A percentile compares a stretch with the other conserved stretches of the same genome.
These are phyloP conservation scores for Meteorus sp. DNA, from an alignment of 1,140 invertebrate species.

Conservation along the genomic window DNA sequence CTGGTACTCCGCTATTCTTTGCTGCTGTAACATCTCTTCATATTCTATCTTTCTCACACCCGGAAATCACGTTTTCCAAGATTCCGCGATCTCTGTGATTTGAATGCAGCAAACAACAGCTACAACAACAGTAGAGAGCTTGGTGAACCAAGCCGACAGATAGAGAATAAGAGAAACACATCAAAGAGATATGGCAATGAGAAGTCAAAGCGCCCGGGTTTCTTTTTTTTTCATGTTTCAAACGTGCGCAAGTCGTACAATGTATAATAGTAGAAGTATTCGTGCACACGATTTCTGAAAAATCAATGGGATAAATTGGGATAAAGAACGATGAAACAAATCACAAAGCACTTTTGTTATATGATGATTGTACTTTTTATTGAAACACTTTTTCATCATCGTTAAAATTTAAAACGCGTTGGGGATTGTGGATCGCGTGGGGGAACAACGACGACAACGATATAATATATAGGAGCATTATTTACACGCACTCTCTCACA, in stretches of 20 bases:
- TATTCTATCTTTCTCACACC: slow-evolving; percentile 20
- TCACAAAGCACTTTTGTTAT: not conserved
- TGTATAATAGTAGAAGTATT: too few relatives aligned
- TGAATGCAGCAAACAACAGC: slow-evolving; percentile 33
- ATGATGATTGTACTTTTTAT: slow-evolving; percentile 55
- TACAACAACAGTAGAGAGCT: too few relatives aligned
- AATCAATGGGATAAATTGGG: too few relatives aligned
- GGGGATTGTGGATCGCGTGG: slow-evolving; percentile 29
- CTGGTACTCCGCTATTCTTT: slow-evolving; percentile 17
- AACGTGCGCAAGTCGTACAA: not conserved
- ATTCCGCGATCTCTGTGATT: slow-evolving; percentile 38
- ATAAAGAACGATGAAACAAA: too few relatives aligned
- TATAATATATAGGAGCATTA: slow-evolving; percentile 48
- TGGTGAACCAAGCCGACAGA: slow-evolving; percentile 14
- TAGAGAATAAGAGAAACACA: slow-evolving; percentile 3
- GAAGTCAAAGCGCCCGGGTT: slow-evolving; percentile 1
- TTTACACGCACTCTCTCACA: slow-evolving; percentile 48
- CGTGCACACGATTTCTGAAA: not conserved
- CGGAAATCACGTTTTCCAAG: slow-evolving; percentile 35
- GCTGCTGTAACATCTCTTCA: not conserved
- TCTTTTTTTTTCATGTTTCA: slow-evolving; percentile 7
- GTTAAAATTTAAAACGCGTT: slow-evolving; percentile 35
- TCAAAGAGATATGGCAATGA: too few relatives aligned
- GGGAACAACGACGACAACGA: too few relatives aligned
- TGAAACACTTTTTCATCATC: slow-evolving; percentile 49